Percentiles rank a stretch among this genome's conserved stretches.
Evolutionary conservation across 37 sponge, comb jelly and placozoan species (phyloP).

Genomic region (Ianthella basta): DNA sequence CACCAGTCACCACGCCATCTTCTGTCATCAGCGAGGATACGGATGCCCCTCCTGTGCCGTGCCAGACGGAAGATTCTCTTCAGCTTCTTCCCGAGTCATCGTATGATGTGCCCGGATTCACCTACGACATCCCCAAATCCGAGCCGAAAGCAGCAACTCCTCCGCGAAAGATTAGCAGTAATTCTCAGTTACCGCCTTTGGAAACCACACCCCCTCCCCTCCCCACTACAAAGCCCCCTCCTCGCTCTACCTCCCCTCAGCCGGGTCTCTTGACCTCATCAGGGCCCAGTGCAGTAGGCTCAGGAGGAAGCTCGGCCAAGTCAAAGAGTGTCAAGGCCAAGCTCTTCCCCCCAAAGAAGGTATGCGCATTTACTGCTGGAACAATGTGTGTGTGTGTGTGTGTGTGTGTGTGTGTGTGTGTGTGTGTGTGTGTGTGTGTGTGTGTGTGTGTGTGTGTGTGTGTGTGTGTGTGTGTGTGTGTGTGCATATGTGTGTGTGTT

Average conservation of each 20-base stretch:
- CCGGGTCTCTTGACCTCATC: background rate
- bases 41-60: slow-evolving; percentile 16
- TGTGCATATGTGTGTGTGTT: no score
- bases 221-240: background rate
- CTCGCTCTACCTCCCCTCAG: background rate
- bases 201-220: background rate
- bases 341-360: background rate
- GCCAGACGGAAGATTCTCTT: slow-evolving; percentile 2
- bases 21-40: background rate
- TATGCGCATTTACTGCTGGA: no score
- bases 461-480: no score
- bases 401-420: slow-evolving; percentile 21
- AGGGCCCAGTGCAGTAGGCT: background rate
- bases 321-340: background rate
- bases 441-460: no score
- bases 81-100: background rate
- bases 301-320: background rate
- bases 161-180: background rate
- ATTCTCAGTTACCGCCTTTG: background rate
- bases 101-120: slow-evolving; percentile 5
- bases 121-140: background rate
- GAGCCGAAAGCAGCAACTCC: background rate
- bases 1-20: background rate
- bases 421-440: slow-evolving; percentile 16
- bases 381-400: no score